These are phyloP conservation scores for Podilymbus podiceps DNA, from an alignment of 2,113 vertebrate species.

Conservation along the genomic window DNA sequence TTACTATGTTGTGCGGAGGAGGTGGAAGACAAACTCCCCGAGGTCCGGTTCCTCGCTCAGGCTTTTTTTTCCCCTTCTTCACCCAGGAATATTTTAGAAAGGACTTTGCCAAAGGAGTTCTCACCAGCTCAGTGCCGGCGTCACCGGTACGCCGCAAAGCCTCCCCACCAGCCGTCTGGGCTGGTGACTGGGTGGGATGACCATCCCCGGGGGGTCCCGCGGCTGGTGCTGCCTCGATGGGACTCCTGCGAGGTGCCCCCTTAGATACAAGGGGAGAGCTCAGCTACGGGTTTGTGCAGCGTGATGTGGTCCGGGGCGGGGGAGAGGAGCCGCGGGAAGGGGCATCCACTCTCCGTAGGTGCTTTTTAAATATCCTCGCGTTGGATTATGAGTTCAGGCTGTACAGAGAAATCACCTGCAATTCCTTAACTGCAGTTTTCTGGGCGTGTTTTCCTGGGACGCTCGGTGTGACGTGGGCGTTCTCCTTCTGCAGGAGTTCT, in stretches of 20 bases:
- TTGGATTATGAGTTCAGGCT: background rate
- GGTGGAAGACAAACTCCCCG: background rate
- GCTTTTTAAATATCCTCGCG: background rate
- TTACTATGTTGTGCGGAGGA: background rate
- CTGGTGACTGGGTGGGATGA: background rate
- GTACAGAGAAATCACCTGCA: accelerated
- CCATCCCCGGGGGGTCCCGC: background rate
- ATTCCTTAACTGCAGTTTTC: background rate
- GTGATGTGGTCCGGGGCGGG: background rate
- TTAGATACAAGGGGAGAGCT: background rate
- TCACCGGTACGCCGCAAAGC: accelerated
- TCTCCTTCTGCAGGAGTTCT: conserved; percentile 84
- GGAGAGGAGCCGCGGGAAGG: background rate
- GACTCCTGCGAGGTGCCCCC: background rate
- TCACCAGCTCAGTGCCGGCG: background rate
- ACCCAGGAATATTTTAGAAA: background rate
- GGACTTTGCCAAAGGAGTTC: background rate
- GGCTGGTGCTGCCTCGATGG: background rate
- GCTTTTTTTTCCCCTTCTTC: background rate
- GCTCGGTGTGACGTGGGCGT: background rate
- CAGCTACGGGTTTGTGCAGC: background rate
- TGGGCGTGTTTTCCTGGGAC: background rate
- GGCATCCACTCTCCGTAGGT: accelerated
- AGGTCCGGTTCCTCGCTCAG: background rate
- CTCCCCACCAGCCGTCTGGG: background rate